phyloP scores from a whole-genome alignment of 1,140 invertebrate genomes.

The Phocides pigmalion region DNA sequence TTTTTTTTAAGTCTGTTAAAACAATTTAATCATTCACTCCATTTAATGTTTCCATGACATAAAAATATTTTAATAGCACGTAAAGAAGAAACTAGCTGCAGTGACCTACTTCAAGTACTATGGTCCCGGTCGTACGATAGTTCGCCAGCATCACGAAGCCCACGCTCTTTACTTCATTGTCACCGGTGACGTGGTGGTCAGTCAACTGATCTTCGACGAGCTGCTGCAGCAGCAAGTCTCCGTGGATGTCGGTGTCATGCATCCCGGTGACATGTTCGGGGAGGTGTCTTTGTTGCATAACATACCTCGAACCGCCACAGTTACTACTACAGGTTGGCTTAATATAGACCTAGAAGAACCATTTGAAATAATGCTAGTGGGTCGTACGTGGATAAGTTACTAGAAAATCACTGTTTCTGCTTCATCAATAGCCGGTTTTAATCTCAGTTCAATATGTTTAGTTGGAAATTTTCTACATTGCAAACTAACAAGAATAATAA shows the following conservation, averaged over 20 bases:
- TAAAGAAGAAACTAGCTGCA: constrained; percentile 82
- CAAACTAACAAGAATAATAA: no score
- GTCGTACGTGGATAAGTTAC: no score
- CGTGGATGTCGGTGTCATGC: constrained; percentile 68
- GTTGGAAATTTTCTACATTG: no score
- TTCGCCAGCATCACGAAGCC: constrained; percentile 84
- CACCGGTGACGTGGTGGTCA: constrained; percentile 82
- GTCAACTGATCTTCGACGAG: constrained; percentile 79
- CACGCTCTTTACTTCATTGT: constrained; percentile 85
- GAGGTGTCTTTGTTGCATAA: constrained; percentile 86
- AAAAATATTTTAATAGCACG: constrained; percentile 55
- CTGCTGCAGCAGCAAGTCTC: constrained; percentile 79
- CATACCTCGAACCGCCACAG: constrained; percentile 84
- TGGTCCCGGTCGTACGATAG: constrained; percentile 81
- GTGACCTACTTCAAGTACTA: constrained; percentile 85
- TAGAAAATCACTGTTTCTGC: no score
- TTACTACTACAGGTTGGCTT: constrained; percentile 82
- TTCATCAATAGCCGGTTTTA: no score
- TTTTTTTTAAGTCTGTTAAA: no score
- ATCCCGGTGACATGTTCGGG: constrained; percentile 85
- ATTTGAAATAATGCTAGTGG: no score
- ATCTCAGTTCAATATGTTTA: no score
- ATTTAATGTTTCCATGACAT: no score
- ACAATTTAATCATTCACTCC: no score
- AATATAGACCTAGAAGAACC: neutral